Conservation (phyloP, 64 coral and sea anemone genomes). For the Anthopleura sola region DNA sequence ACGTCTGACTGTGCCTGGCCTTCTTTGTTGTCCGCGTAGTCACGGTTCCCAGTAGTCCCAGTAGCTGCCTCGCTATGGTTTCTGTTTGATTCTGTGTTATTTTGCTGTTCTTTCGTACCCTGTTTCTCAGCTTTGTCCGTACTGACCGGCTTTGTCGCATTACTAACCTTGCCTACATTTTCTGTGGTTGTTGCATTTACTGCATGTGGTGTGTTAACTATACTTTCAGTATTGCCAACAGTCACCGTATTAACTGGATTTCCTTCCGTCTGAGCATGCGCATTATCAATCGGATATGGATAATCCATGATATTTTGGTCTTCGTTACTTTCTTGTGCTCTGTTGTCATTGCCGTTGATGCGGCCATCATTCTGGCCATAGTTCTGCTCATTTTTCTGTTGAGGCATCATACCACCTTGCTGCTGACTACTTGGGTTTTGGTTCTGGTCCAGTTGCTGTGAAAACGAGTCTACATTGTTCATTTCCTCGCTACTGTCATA, state of each 20-base stretch:
- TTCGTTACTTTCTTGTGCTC: background rate
- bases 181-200: background rate
- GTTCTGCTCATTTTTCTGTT: background rate
- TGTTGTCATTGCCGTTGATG: background rate
- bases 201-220: background rate
- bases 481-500: background rate
- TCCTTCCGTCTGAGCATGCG: constrained; percentile 3
- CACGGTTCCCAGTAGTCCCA: background rate
- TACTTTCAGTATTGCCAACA: background rate
- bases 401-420: background rate
- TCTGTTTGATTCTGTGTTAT: background rate
- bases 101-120: background rate
- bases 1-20: background rate
- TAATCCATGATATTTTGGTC: background rate
- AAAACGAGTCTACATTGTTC: background rate
- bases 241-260: constrained; percentile 3
- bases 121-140: background rate
- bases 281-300: constrained; percentile 10
- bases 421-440: background rate
- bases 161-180: background rate
- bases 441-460: background rate
- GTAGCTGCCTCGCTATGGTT: background rate
- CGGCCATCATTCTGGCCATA: background rate
- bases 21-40: constrained; percentile 18
- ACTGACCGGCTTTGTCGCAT: background rate